A percentile compares a stretch with the other conserved stretches of the same genome.
Evolutionary conservation across 2,797 vertebrate species (phyloP).

Genomic region (Hyperoplus immaculatus): DNA sequence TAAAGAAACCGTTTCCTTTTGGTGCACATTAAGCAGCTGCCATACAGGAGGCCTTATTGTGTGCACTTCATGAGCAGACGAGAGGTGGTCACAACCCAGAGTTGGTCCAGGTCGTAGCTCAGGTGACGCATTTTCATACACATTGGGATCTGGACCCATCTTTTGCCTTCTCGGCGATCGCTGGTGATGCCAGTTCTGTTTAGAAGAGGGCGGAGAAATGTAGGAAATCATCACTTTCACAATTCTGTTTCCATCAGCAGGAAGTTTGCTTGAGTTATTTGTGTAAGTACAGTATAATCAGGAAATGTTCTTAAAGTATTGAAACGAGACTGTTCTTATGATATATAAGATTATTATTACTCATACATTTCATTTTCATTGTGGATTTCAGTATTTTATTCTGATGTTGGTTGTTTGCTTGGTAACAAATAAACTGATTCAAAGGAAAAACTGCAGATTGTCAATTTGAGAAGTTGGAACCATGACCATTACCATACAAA

Average conservation of each 20-base stretch:
- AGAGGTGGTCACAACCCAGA: conserved; percentile 16
- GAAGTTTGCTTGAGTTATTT: neutral
- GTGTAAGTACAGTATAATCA: too few species aligned
- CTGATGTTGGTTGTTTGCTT: too few species aligned
- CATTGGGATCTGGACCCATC: accelerated
- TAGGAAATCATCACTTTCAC: neutral
- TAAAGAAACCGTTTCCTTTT: too few species aligned
- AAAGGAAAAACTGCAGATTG: too few species aligned
- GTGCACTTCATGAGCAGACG: neutral
- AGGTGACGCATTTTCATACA: neutral
- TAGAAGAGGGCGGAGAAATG: conserved; percentile 6
- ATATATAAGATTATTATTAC: too few species aligned
- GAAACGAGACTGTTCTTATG: too few species aligned
- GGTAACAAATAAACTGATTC: too few species aligned
- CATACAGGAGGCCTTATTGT: neutral
- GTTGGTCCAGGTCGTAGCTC: conserved; percentile 24
- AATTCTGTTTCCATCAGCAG: neutral
- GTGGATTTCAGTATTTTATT: too few species aligned
- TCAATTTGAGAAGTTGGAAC: too few species aligned
- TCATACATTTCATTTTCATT: too few species aligned
- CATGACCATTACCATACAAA: too few species aligned
- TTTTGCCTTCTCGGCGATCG: accelerated
- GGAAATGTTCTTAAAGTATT: too few species aligned
- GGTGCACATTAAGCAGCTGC: neutral
- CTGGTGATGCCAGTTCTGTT: neutral